Percentiles rank a stretch among this genome's conserved stretches.
Evolutionary conservation across 2,797 vertebrate species (phyloP).

Genomic region (Falco novaeseelandiae): DNA sequence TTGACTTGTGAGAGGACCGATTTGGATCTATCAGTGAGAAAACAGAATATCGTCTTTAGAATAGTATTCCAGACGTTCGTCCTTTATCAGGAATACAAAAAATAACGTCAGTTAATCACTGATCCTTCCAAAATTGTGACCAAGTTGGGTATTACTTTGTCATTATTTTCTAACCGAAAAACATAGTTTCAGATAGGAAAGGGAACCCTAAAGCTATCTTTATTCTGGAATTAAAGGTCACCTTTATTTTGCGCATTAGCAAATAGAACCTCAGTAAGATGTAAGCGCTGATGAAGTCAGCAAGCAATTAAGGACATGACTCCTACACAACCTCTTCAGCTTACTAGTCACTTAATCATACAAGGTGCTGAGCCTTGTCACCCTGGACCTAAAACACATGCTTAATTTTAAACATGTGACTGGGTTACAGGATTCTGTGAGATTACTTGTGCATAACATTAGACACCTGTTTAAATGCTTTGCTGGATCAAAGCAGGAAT

Average conservation of each 20-base stretch:
- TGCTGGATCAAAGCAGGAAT: slow-evolving; percentile 50
- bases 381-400: slow-evolving; percentile 40
- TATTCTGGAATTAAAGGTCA: slow-evolving; percentile 42
- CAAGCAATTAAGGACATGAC: slow-evolving; percentile 63
- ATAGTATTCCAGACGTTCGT: background rate
- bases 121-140: background rate
- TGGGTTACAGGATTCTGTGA: slow-evolving; percentile 21
- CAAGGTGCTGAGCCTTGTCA: slow-evolving; percentile 62
- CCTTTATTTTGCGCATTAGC: background rate
- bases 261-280: background rate
- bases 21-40: background rate
- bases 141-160: background rate
- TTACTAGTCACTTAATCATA: slow-evolving; percentile 64
- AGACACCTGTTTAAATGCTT: slow-evolving; percentile 49
- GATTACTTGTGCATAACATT: slow-evolving; percentile 44
- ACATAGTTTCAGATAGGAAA: background rate
- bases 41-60: background rate
- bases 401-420: slow-evolving; percentile 61
- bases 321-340: slow-evolving; percentile 58
- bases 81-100: background rate
- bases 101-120: background rate
- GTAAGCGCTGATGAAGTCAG: slow-evolving; percentile 45
- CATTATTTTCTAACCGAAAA: background rate
- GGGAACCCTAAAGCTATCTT: background rate
- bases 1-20: background rate